Evolutionary conservation across 2,113 vertebrate species (phyloP).

Genomic region (Sporophila hypoxantha): DNA sequence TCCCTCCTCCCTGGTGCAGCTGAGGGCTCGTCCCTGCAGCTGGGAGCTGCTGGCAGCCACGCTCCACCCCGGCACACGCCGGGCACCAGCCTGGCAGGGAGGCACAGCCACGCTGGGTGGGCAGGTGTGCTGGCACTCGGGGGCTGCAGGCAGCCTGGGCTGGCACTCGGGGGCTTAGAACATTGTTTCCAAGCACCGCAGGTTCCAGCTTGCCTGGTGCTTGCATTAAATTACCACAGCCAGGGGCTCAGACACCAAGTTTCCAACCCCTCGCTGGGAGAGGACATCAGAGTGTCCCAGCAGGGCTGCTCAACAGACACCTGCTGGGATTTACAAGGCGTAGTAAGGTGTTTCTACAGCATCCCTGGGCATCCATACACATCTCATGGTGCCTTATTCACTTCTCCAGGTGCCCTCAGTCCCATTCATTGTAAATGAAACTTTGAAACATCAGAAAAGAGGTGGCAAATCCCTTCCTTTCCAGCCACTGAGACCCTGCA

Average conservation of each 20-base stretch:
- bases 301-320: background rate
- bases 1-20: too few relatives aligned
- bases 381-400: background rate
- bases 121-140: too few relatives aligned
- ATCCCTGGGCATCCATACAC: background rate
- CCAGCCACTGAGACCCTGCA: rapidly evolving
- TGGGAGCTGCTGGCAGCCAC: rapidly evolving
- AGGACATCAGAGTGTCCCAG: background rate
- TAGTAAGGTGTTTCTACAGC: background rate
- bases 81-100: rapidly evolving
- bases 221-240: background rate
- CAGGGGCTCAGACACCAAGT: background rate
- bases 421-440: background rate
- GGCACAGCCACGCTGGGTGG: rapidly evolving
- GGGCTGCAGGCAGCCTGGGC: background rate
- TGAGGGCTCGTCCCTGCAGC: too few relatives aligned
- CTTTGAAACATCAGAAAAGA: background rate
- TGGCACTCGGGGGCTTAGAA: background rate
- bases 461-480: background rate
- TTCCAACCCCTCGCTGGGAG: background rate
- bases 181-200: background rate
- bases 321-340: background rate
- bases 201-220: background rate
- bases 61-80: rapidly evolving
- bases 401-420: background rate